A percentile compares a stretch with the other conserved stretches of the same genome.
These are phyloP conservation scores for Eustalomyia histrio DNA, from an alignment of 2,888 invertebrate species.

Conservation along the genomic window DNA sequence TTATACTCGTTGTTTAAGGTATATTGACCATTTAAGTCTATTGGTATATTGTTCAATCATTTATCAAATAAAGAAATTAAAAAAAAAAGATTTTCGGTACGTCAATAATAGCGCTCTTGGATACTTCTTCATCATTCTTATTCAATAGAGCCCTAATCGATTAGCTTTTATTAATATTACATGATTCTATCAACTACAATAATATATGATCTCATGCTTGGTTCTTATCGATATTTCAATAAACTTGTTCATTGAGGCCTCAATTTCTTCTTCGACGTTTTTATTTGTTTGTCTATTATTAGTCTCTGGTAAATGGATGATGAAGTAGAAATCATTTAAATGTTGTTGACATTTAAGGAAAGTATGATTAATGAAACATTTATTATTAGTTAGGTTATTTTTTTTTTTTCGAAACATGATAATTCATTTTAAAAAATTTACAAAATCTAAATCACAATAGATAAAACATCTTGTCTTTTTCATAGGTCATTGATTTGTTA, in stretches of 20 bases:
- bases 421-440: conserved; percentile 23
- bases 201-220: conserved; percentile 8
- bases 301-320: conserved; percentile 2
- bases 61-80: conserved; percentile 15
- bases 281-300: not conserved
- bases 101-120: conserved; percentile 1
- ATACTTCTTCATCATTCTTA: not conserved
- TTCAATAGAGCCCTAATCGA: conserved; percentile 10
- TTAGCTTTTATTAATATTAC: conserved; percentile 19
- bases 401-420: conserved; percentile 7
- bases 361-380: conserved; percentile 43
- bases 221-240: not conserved
- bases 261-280: not conserved
- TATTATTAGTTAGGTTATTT: conserved; percentile 16
- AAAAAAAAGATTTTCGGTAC: conserved; percentile 8
- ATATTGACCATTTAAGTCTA: not conserved
- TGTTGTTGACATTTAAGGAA: conserved; percentile 54
- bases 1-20: no score
- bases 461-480: not conserved
- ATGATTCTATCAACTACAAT: not conserved
- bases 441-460: conserved; percentile 2
- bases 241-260: conserved; percentile 8
- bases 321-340: conserved; percentile 28
- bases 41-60: conserved; percentile 18
- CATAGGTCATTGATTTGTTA: conserved; percentile 38